Evolutionary conservation across 2,888 invertebrate species (phyloP).

Genomic region (Drosophila borborema): DNA sequence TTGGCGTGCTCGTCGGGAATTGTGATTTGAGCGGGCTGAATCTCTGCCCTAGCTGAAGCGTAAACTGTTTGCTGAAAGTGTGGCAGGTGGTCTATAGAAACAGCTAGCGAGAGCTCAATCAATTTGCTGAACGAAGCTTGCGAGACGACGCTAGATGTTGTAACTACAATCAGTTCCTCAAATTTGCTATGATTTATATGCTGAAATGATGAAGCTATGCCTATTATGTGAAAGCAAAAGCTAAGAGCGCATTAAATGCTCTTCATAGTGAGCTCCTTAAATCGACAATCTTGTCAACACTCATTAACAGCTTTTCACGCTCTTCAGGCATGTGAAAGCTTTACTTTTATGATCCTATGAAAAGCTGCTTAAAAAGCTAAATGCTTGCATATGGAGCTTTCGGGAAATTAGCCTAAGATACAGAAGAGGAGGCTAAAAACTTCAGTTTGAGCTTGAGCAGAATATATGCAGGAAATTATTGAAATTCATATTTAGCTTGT

Average conservation of each 20-base stretch:
- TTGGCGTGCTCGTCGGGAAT: background rate
- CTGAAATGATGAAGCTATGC: background rate
- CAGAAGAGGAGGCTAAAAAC: too few species aligned
- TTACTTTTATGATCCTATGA: background rate
- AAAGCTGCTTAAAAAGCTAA: background rate
- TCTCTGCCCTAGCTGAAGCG: constrained; percentile 1
- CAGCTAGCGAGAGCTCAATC: constrained; percentile 2
- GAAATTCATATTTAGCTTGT: too few species aligned
- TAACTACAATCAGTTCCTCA: background rate
- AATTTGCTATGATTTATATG: background rate
- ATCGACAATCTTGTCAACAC: background rate
- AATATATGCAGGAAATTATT: too few species aligned
- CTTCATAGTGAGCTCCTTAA: background rate
- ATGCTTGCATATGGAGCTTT: background rate
- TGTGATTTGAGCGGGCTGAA: constrained; percentile 6
- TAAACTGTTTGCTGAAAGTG: constrained; percentile 1
- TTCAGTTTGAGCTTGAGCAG: too few species aligned
- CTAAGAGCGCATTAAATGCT: background rate
- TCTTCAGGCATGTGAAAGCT: background rate
- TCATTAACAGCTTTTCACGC: background rate
- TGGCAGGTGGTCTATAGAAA: constrained; percentile 1
- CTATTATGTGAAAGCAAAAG: background rate
- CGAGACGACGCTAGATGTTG: background rate
- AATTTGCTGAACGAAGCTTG: background rate
- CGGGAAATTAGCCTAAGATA: background rate